Conservation (phyloP, 2,113 vertebrate genomes). For the Scolopax mira region DNA sequence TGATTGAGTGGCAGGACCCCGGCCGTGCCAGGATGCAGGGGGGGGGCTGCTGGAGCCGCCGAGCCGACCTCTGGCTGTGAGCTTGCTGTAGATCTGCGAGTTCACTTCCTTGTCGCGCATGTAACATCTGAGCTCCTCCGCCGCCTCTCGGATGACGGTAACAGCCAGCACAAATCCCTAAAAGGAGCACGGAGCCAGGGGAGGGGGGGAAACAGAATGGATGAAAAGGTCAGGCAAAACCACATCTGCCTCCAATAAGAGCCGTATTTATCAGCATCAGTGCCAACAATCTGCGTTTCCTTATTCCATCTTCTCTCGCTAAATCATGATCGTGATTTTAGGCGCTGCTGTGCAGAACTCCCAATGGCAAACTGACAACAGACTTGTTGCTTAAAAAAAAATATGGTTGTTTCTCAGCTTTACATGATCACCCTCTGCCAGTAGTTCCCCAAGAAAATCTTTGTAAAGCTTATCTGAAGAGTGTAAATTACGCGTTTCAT, state of each 20-base stretch:
- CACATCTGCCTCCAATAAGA: conserved; percentile 34
- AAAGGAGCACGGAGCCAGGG: background rate
- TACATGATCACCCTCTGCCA: background rate
- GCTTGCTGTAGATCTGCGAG: conserved; percentile 98
- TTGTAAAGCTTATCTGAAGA: background rate
- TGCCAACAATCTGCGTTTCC: background rate
- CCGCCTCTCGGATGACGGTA: conserved; percentile 90
- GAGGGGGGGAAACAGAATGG: background rate
- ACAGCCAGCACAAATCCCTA: conserved; percentile 94
- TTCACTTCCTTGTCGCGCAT: conserved; percentile 96
- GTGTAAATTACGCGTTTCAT: background rate
- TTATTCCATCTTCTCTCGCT: background rate
- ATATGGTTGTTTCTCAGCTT: background rate
- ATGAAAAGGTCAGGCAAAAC: background rate
- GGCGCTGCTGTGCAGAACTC: background rate
- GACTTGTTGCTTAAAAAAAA: background rate
- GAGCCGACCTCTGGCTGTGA: conserved; percentile 88
- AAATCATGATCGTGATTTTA: background rate
- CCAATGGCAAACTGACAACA: background rate
- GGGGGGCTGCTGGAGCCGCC: background rate
- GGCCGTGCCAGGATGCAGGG: background rate
- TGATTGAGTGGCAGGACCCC: conserved; percentile 21
- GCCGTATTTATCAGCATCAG: background rate
- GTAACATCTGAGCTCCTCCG: conserved; percentile 94
- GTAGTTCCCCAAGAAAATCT: background rate